Conservation (phyloP, 1,140 invertebrate genomes). For the Xylocopa sonorina region DNA sequence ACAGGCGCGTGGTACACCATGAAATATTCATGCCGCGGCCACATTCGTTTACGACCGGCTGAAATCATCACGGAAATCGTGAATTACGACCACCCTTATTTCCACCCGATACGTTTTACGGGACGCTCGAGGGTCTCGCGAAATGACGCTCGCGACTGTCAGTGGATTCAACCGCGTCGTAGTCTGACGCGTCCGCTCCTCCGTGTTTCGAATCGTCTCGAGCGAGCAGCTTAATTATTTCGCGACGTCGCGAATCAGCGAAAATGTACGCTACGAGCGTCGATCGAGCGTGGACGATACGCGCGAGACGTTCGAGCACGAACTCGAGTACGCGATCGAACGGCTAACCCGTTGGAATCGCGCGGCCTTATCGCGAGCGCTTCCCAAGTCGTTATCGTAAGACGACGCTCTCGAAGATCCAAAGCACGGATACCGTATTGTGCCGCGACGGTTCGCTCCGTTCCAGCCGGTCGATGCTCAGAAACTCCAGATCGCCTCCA, state of each 20-base stretch:
- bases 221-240: too few species aligned
- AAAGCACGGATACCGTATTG: not conserved
- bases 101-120: not conserved
- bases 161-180: conserved; percentile 36
- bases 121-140: too few species aligned
- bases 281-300: too few species aligned
- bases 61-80: conserved; percentile 71
- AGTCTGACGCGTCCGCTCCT: conserved; percentile 19
- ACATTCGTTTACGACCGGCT: conserved; percentile 64
- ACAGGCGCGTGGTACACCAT: conserved; percentile 68
- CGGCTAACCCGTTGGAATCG: not conserved
- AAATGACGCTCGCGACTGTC: not conserved
- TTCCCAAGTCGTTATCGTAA: not conserved
- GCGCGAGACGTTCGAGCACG: too few species aligned
- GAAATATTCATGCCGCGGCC: conserved; percentile 73
- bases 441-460: not conserved
- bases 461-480: not conserved
- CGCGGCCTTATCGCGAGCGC: not conserved
- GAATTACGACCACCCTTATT: conserved; percentile 47
- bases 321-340: not conserved
- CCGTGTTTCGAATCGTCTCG: too few species aligned
- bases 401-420: not conserved
- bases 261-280: too few species aligned
- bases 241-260: too few species aligned
- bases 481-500: conserved; percentile 34